phyloP scores from a whole-genome alignment of 2,113 vertebrate genomes.

The Oostethus manadensis region DNA sequence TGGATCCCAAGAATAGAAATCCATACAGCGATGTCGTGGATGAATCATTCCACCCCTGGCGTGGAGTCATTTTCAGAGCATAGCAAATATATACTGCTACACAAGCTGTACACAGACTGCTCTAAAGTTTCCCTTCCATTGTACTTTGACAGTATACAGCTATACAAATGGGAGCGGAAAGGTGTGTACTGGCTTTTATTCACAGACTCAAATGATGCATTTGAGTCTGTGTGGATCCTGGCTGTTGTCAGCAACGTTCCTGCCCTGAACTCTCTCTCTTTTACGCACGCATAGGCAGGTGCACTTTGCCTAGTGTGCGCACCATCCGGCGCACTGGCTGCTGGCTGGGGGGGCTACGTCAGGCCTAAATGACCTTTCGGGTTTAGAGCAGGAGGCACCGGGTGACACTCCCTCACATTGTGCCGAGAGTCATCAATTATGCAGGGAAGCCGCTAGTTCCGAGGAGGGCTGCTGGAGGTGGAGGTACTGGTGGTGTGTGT shows the following conservation, averaged over 20 bases:
- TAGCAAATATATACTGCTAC: too few relatives aligned
- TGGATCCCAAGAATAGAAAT: too few relatives aligned
- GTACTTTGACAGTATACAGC: too few relatives aligned
- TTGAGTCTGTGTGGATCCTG: not conserved
- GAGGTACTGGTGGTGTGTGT: not conserved
- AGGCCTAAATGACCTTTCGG: conserved; percentile 59
- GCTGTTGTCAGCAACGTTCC: not conserved
- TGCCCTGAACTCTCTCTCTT: not conserved
- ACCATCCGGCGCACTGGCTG: not conserved
- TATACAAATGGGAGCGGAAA: too few relatives aligned
- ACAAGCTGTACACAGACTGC: too few relatives aligned
- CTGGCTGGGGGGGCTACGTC: conserved; percentile 15
- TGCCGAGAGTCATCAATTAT: conserved; percentile 79
- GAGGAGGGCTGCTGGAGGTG: conserved; percentile 33
- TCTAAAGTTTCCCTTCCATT: too few relatives aligned
- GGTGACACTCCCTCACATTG: conserved; percentile 72
- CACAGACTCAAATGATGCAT: too few relatives aligned
- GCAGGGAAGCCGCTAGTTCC: conserved; percentile 71
- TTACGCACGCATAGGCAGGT: not conserved
- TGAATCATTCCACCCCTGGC: too few relatives aligned
- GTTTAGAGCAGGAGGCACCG: conserved; percentile 44
- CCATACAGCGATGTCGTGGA: too few relatives aligned
- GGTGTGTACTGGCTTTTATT: too few relatives aligned
- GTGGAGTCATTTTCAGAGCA: too few relatives aligned
- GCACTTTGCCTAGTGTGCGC: not conserved